Conservation (phyloP, 2,113 vertebrate genomes). For the Ifrita kowaldi region DNA sequence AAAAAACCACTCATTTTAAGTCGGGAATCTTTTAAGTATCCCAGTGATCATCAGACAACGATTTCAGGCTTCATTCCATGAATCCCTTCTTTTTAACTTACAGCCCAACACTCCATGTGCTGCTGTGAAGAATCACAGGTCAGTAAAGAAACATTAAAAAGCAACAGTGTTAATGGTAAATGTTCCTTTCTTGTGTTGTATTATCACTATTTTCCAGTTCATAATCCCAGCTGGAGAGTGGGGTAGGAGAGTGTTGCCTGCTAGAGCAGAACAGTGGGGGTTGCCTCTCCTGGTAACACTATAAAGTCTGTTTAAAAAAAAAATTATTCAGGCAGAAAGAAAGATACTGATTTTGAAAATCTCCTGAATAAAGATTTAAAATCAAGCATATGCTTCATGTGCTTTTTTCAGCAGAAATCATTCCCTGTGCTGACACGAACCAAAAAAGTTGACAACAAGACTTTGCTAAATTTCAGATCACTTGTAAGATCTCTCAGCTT, state of each 20-base stretch:
- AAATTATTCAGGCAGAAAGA: neutral
- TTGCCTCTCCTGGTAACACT: neutral
- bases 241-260: neutral
- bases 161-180: neutral
- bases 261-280: neutral
- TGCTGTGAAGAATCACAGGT: neutral
- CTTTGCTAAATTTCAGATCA: neutral
- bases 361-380: neutral
- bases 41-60: neutral
- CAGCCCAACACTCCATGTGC: accelerated
- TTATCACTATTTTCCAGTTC: neutral
- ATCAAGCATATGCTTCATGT: neutral
- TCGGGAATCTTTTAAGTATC: neutral
- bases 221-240: neutral
- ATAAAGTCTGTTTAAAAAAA: neutral
- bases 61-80: neutral
- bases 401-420: neutral
- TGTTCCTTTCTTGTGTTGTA: neutral
- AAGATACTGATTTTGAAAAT: neutral
- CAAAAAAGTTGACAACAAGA: neutral
- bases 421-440: neutral
- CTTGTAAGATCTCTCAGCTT: neutral
- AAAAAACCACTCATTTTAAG: neutral
- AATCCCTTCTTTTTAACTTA: neutral
- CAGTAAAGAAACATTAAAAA: neutral